Percentiles rank a stretch among this genome's conserved stretches.
Evolutionary conservation across 2,113 vertebrate genomes (phyloP).

Genomic region (Limanda limanda): DNA sequence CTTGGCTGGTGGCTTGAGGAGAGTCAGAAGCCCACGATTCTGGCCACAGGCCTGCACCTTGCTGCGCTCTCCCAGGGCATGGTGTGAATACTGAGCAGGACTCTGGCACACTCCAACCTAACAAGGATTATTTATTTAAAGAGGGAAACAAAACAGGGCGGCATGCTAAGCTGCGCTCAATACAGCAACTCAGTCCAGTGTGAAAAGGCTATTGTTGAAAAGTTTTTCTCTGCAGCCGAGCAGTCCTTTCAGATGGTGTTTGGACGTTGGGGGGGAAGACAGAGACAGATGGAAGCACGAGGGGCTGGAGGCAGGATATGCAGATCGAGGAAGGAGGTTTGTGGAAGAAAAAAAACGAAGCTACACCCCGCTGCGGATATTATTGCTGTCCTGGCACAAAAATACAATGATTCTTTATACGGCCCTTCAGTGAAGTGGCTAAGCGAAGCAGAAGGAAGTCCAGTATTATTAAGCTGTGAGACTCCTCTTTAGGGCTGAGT

Average conservation of each 20-base stretch:
- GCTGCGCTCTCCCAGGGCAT: conserved; percentile 65
- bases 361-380: conserved; percentile 46
- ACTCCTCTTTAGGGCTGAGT: conserved; percentile 51
- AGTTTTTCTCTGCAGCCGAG: conserved; percentile 41
- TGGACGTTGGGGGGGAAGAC: conserved; percentile 31
- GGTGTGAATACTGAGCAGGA: conserved; percentile 70
- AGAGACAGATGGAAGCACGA: conserved; percentile 47
- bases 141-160: conserved; percentile 66
- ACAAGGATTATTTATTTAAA: conserved; percentile 75
- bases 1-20: conserved; percentile 42
- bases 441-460: conserved; percentile 60
- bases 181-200: conserved; percentile 43
- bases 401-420: conserved; percentile 57
- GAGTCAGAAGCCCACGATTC: conserved; percentile 52
- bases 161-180: conserved; percentile 63
- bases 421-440: conserved; percentile 55
- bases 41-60: conserved; percentile 66
- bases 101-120: conserved; percentile 54
- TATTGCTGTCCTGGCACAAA: conserved; percentile 36
- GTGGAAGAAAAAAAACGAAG: conserved; percentile 13
- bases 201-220: conserved; percentile 71
- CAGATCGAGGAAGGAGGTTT: conserved; percentile 49
- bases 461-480: conserved; percentile 54
- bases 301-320: conserved; percentile 45
- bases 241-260: conserved; percentile 40